Percentiles rank a stretch among this genome's conserved stretches.
These are phyloP conservation scores for Lepidochrysops patricia DNA, from an alignment of 2,888 invertebrate species.

Conservation along the genomic window DNA sequence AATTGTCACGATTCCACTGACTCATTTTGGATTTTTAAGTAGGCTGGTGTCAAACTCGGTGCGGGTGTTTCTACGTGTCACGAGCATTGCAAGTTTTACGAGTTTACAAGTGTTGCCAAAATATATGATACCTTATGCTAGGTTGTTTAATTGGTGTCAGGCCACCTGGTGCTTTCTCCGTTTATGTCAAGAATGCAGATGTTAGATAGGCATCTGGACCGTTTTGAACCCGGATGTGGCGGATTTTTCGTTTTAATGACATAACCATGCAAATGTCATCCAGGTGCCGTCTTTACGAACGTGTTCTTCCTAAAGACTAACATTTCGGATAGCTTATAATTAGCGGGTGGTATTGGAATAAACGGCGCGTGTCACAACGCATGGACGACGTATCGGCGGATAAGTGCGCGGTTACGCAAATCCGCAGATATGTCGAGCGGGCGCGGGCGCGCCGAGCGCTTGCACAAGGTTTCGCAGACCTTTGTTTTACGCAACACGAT, in stretches of 20 bases:
- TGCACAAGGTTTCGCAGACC: slow-evolving; percentile 74
- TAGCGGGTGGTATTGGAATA: slow-evolving; percentile 40
- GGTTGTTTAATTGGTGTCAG: background rate
- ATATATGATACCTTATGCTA: background rate
- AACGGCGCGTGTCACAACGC: slow-evolving; percentile 64
- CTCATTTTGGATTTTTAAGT: slow-evolving; percentile 6
- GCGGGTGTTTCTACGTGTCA: too few relatives aligned
- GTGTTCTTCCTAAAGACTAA: too few relatives aligned
- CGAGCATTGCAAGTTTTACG: too few relatives aligned
- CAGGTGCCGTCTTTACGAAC: background rate
- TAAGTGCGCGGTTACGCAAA: slow-evolving; percentile 73
- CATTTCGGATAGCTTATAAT: background rate
- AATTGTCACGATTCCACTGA: slow-evolving; percentile 11
- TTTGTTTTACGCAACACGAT: slow-evolving; percentile 74
- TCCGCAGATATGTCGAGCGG: slow-evolving; percentile 69
- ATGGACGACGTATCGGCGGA: slow-evolving; percentile 64
- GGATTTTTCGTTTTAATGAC: background rate
- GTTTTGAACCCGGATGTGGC: background rate
- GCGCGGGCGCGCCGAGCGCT: slow-evolving; percentile 65
- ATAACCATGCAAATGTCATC: background rate
- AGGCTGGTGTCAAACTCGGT: background rate
- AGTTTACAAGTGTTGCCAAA: background rate
- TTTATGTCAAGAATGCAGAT: background rate
- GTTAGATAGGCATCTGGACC: background rate
- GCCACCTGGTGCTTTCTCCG: background rate